Base-by-base conservation (phyloP, 2,888 invertebrate genomes). In the Sinotaia quadrata region DNA sequence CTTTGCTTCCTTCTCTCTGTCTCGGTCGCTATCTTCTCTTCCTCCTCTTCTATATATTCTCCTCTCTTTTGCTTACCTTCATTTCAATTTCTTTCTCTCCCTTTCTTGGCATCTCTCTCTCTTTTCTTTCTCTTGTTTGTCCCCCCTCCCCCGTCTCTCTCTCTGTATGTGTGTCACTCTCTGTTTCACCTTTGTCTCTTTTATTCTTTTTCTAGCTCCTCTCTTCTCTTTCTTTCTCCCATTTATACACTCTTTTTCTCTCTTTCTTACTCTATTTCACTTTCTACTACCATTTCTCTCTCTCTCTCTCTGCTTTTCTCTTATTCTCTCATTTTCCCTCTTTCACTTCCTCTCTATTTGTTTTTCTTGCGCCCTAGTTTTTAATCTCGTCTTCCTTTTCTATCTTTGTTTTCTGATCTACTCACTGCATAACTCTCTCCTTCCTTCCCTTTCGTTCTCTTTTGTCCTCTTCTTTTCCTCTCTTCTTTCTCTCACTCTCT, bases 261-360 rank as follows among this genome's bases (percentile, higher is more conserved):
- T 51, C 12, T 51, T 29, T 51, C 31, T 51, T 29, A 29, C 21
- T 51, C 49, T 49, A 2, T 49, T 24, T 49, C 10, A 21, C 49
- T 49, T 24, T 47, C 7, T 47, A n/a, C 24, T 7, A 21, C 49
- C 24, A 24, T 49, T 24, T 49, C 2, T 49, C 49, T 49, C 49
- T 49, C 49, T 49, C 10, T 49, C 49, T 49, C 49, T 49, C 21
- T 51, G 27, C 29, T 29, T 51, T 29, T 51, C 51, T 51, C 51
- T 51, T 10, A 27, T 29, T 21, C 51, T 21, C 51, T 21, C 21
- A 12, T 29, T 21, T 29, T 21, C 51, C 12, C 51, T 24, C 51
- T 24, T 4, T 24, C 51, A 15, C 27, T 24, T 18, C 15, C 21
- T 51, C 27, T 51, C 51, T 51, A 12, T 31, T n/a, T n/a, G n/a